Base-by-base conservation (phyloP, 2,113 vertebrate species). In the Solea senegalensis region DNA sequence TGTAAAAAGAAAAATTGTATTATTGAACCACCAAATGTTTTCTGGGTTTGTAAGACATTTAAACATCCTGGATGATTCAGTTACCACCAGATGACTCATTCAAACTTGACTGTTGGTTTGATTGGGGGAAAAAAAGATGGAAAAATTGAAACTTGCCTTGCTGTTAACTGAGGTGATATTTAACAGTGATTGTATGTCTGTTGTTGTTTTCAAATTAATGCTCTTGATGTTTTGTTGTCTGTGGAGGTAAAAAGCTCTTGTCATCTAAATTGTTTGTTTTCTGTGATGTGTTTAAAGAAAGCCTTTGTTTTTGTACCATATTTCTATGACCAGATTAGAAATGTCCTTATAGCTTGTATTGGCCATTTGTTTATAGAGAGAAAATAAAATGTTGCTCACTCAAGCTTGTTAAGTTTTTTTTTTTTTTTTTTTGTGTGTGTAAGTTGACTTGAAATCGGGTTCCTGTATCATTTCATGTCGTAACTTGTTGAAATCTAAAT, bases 381-480 rank as follows among this genome's bases (percentile, higher is more conserved):
- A 59, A 55, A 90, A 86, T 83, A 83, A 90, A 90, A 75, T 81
- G 26, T 57, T 76, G 75, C 70, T 71, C 16, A 53, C 13, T 55
- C 13, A 63, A 79, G 49, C 51, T 63, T 51, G 3, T 7, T 11
- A 2, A 10, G 2, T 13, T 51, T 67, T 21, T 26, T 11, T 43
- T 34, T 45, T 74, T 21, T 11, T 43, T 34, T 45, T 74, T 21
- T 10, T 2, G 8, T 7, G 46, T 26, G 2, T 5, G n/a, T n/a
- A n/a, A 13, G 3, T 64, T 40, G 3, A 58, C 21, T 10, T 34
- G 34, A 34, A 34, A 34, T 34, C 34, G 5, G 3, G 34, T 34
- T 34, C 5, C 34, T 34, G 34, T 34, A 34, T 34, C 3, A 34
- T 34, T 34, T 34, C 21, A 34, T 34, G 34, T 34, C 5, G 3